Conservation (phyloP, 2,113 vertebrate species). For the Psilopogon haemacephalus region DNA sequence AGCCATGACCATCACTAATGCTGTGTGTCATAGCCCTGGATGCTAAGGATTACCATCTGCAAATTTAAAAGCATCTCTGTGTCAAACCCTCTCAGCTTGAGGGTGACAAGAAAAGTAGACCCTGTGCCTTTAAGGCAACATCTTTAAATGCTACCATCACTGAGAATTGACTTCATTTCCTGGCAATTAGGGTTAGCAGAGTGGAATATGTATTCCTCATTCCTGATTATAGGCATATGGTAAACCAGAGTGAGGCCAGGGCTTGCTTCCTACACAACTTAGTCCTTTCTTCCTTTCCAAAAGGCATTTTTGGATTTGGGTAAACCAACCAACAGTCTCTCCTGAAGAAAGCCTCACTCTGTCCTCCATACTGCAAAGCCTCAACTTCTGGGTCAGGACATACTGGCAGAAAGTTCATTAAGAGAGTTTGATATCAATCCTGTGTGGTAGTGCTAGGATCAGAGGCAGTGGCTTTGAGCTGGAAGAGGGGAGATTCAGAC, state of each 20-base stretch:
- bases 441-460: no score
- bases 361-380: neutral
- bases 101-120: neutral
- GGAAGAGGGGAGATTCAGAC: no score
- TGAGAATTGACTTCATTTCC: neutral
- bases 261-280: neutral
- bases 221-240: neutral
- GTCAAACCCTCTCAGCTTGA: conserved; percentile 30
- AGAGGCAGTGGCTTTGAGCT: neutral
- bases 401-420: neutral
- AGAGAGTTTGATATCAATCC: neutral
- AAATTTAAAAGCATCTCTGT: conserved; percentile 12
- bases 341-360: neutral
- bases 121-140: conserved; percentile 45
- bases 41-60: neutral
- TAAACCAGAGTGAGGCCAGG: neutral
- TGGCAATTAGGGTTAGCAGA: neutral
- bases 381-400: neutral
- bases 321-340: neutral
- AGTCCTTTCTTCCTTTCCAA: neutral
- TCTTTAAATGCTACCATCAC: conserved; percentile 10
- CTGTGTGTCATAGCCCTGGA: neutral
- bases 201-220: neutral
- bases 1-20: neutral
- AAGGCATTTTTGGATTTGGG: neutral